Evolutionary conservation across 2,888 invertebrate species (phyloP), one percentile per base, ranked within the genome.

Genomic region (Hydropsyche betteni): DNA sequence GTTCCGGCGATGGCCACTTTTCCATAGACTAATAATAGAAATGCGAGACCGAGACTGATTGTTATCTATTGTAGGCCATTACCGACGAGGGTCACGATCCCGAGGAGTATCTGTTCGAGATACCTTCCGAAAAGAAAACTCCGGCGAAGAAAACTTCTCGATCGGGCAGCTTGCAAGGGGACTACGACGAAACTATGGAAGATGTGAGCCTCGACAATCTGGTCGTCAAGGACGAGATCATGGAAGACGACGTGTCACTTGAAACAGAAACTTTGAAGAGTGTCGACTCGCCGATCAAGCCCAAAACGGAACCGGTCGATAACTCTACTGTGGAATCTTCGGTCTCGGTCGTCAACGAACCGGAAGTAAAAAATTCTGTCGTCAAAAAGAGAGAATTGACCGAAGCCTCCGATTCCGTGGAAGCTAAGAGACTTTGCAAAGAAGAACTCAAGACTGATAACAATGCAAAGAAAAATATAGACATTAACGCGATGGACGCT

Each of bases 31-130:
- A 8, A 44, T 44, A 8, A 8, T 44, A 6, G 6, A 10, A 44
- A 44, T 44, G 44, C 7, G 6, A 10, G 7, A 44, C 4, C 44
- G 10, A 44, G 44, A 44, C 44, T 44, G 44, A 44, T 44, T 44
- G 44, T 44, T 44, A 50, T 44, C 4, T 44, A 80, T 85, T 87
- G 84, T 83, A 93, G 90, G 90, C 92, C 6, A 82, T 91, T 70
- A 87, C 88, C 81, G 90, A 91, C 12, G 91, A 93, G 83, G 93
- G 93, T 4, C 85, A 90, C 76, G 91, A 95, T 86, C 93, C 94
- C 2, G 91, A 91, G 7, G 92, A 91, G 38, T 92, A 89, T 83
- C 83, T 90, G 58, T 93, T 94, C 84, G 89, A 90, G 78, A 82
- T 82, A 12, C 79, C 83, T 36, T 88, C 88, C 78, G 82, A 85